Base-by-base conservation (phyloP, 2,888 invertebrate genomes). In the Chydorus sphaericus region DNA sequence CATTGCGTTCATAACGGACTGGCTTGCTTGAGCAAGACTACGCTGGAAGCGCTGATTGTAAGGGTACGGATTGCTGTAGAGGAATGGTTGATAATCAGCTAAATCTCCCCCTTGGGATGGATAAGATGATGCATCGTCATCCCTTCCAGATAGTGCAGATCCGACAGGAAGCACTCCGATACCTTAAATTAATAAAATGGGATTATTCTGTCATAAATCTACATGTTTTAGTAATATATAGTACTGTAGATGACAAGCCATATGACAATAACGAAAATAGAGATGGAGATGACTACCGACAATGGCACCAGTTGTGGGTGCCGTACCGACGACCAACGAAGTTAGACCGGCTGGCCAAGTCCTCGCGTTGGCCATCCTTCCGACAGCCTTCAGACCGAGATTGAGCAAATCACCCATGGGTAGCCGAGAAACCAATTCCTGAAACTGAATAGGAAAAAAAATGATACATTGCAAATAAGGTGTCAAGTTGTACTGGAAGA, bases 221-320 rank as follows among this genome's bases (percentile, higher is more conserved):
- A 3, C 23, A 6, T 39, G 39, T n/a, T 39, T 7, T 39, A 16
- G 44, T 26, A 14, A n/a, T n/a, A 4, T 6, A 5, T 14, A 11
- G 14, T 52, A 52, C 52, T 36, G 23, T 31, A 31, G 23, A 52
- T 52, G 52, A 52, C 52, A 26, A 52, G 23, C 33, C 31, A 33
- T 23, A 52, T 52, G 36, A 36, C 23, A 26, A 52, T 52, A 36
- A 52, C 36, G 20, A 52, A 52, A n/a, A 52, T 52, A 29, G 36
- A 26, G 23, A 52, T 52, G 52, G 52, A 33, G 3, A 52, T n/a
- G 26, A 52, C 52, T 20, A n/a, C 52, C 52, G 18, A 52, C 52
- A 14, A 52, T 14, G 26, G 52, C 36, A 14, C 52, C 52, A 10
- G 52, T 36, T 3, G 36, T 36, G 14, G 52, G 52, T 14, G 44